Base-by-base conservation (phyloP, 2,113 vertebrate genomes). In the Dinomys branickii region DNA sequence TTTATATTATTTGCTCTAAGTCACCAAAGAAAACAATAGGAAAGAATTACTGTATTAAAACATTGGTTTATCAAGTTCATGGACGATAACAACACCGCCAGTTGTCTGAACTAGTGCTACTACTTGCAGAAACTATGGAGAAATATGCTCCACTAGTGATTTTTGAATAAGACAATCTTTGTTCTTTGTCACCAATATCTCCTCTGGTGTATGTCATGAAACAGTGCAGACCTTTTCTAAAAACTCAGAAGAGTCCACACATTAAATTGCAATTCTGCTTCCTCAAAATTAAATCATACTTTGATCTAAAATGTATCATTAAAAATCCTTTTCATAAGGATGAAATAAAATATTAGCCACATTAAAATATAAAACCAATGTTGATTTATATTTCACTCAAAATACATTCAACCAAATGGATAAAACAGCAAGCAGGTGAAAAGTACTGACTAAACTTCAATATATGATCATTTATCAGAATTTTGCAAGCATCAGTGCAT, bases 131-230 rank as follows among this genome's bases (percentile, higher is more conserved):
- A 73, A 63, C 16, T 61, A 44, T 22, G 5, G 6, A 77, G 20
- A 91, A 73, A 83, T n/a, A 63, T 33, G 3, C 10, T 69, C 20
- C 33, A 17, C 11, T 28, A 80, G 61, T 88, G 77, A n/a, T 69
- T 81, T 94, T 94, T 82, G 80, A 95, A 91, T 0, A 80, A 90
- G 3, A 61, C 24, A 91, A 28, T 41, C 16, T 83, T 94, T 91
- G 1, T 47, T 71, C 19, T 84, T 16, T 3, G 16, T 83, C 17
- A 65, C 50, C 58, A 85, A 56, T 91, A 94, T 90, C n/a, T 94
- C 56, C 82, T n/a, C 69, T 11, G 85, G 1, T 1, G 2, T 56
- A 38, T 69, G 16, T 54, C 38, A 90, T 73, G 30, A 41, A 19
- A 92, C 0, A 81, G 17, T 67, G 38, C 22, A 65, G 13, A 10